These are phyloP conservation scores for Oncorhynchus kisutch DNA, from an alignment of 2,113 vertebrate genomes.

Conservation along the genomic window DNA sequence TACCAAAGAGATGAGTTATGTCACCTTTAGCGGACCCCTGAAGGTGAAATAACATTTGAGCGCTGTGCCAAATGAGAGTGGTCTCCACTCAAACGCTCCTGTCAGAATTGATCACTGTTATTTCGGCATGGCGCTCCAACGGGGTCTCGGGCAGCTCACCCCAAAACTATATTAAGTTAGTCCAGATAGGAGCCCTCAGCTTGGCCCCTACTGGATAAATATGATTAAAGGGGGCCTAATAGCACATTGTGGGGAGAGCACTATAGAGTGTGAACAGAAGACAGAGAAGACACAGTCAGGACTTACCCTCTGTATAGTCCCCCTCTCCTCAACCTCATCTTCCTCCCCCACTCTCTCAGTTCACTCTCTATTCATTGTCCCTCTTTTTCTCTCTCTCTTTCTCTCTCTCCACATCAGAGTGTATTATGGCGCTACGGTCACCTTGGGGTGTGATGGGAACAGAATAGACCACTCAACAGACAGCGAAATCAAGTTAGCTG, in stretches of 20 bases:
- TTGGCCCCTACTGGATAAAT: slow-evolving; percentile 50
- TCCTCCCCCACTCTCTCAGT: slow-evolving; percentile 7
- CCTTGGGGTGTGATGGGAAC: slow-evolving; percentile 61
- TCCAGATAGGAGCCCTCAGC: slow-evolving; percentile 40
- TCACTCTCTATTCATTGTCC: background rate
- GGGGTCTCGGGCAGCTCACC: slow-evolving; percentile 34
- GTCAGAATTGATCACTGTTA: slow-evolving; percentile 68
- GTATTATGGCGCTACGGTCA: slow-evolving; percentile 51
- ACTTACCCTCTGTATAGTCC: background rate
- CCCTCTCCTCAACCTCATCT: background rate
- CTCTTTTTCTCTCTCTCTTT: slow-evolving; percentile 1
- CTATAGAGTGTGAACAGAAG: slow-evolving; percentile 43
- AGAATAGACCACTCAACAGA: slow-evolving; percentile 56
- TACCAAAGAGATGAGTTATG: slow-evolving; percentile 42
- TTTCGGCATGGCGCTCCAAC: slow-evolving; percentile 52
- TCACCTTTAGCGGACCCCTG: slow-evolving; percentile 46
- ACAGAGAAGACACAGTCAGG: background rate
- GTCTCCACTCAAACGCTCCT: slow-evolving; percentile 51
- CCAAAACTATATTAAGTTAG: slow-evolving; percentile 34
- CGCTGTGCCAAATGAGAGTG: slow-evolving; percentile 61
- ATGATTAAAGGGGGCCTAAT: slow-evolving; percentile 61
- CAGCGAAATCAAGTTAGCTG: background rate
- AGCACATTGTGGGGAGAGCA: slow-evolving; percentile 46
- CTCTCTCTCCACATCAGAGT: slow-evolving; percentile 30
- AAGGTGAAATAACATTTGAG: slow-evolving; percentile 66